Conservation (phyloP, 2,797 vertebrate genomes). For the Heteromormyrus szaboi region DNA sequence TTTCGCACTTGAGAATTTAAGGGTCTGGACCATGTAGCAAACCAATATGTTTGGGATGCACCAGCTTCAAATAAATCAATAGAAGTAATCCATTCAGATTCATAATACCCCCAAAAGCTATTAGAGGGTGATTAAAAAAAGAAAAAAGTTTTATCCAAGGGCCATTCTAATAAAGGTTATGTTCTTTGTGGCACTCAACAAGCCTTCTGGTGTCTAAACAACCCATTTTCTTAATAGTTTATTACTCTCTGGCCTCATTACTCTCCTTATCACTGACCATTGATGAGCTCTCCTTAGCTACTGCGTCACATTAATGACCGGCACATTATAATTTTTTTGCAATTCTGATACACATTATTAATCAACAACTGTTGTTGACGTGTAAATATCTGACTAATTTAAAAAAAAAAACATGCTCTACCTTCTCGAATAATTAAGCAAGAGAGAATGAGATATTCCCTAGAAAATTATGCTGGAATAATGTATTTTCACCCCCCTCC, state of each 20-base stretch:
- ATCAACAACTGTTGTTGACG: background rate
- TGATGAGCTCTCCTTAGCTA: background rate
- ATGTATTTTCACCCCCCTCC: background rate
- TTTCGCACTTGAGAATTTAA: background rate
- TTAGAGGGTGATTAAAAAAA: conserved; percentile 5
- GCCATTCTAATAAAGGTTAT: conserved; percentile 8
- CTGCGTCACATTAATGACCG: background rate
- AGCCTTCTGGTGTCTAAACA: background rate
- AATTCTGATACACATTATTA: background rate
- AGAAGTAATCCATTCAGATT: conserved; percentile 12
- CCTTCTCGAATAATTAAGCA: background rate
- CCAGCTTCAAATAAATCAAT: conserved; percentile 10
- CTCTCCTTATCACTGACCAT: background rate
- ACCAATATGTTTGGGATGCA: background rate
- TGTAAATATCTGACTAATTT: background rate
- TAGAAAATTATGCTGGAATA: background rate
- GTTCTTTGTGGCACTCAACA: background rate
- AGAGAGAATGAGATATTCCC: background rate
- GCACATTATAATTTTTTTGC: background rate
- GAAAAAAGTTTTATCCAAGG: background rate
- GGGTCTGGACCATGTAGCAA: background rate
- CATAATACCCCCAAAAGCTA: background rate
- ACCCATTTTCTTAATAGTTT: conserved; percentile 10
- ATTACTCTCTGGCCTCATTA: background rate
- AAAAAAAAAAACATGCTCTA: background rate